These are phyloP conservation scores for Loriculus beryllinus DNA, from an alignment of 2,797 vertebrate genomes.

Conservation along the genomic window DNA sequence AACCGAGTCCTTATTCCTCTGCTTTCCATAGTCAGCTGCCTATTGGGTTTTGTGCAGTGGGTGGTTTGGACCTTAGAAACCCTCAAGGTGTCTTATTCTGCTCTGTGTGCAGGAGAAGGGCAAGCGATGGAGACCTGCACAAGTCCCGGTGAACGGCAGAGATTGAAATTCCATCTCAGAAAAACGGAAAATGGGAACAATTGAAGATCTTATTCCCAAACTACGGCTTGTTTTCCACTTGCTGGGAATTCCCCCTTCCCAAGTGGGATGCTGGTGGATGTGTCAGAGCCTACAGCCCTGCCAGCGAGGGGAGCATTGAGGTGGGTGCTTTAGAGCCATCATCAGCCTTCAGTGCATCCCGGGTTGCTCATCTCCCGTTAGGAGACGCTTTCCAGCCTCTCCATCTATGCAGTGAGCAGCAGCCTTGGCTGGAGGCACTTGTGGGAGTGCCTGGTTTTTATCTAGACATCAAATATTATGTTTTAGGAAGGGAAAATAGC, in stretches of 20 bases:
- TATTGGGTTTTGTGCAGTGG: background rate
- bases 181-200: background rate
- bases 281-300: background rate
- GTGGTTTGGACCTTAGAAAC: background rate
- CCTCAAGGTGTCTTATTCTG: background rate
- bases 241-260: background rate
- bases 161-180: background rate
- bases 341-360: background rate
- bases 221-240: fast-evolving
- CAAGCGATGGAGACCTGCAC: background rate
- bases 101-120: background rate
- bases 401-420: background rate
- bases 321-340: background rate
- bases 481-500: background rate
- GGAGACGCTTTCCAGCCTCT: background rate
- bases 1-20: background rate
- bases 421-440: background rate
- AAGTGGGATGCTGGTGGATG: background rate
- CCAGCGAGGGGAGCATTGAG: fast-evolving
- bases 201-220: background rate
- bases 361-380: fast-evolving
- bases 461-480: background rate
- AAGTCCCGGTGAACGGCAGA: background rate
- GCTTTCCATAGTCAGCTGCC: background rate
- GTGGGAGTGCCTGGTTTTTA: background rate